A percentile compares a stretch with the other conserved stretches of the same genome.
Evolutionary conservation across 2,797 vertebrate genomes (phyloP).

Genomic region (Melanotaenia trifasciata): DNA sequence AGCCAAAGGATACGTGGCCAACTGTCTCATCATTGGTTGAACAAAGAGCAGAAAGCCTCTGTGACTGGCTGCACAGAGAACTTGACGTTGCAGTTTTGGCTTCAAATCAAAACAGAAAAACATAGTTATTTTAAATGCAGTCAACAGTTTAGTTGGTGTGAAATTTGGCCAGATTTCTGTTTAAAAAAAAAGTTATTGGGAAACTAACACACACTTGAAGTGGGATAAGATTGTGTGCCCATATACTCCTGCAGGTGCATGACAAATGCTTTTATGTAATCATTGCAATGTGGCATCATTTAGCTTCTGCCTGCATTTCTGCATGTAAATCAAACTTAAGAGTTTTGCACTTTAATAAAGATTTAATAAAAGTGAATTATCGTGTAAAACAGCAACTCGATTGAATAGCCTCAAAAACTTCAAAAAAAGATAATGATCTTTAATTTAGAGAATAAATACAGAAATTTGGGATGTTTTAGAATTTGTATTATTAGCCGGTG

Average conservation of each 20-base stretch:
- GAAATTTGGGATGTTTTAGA: background rate
- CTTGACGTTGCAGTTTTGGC: conserved; percentile 47
- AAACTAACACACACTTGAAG: conserved; percentile 43
- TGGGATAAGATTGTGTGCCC: conserved; percentile 26
- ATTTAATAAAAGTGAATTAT: background rate
- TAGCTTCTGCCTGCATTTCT: conserved; percentile 11
- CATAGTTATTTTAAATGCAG: conserved; percentile 66
- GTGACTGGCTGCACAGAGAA: conserved; percentile 62
- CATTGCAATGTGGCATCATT: conserved; percentile 22
- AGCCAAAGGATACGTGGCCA: conserved; percentile 59
- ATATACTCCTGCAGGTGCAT: conserved; percentile 54
- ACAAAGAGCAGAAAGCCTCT: conserved; percentile 58
- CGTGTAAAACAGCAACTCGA: background rate
- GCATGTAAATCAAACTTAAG: background rate
- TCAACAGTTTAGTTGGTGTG: conserved; percentile 51
- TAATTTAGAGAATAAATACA: background rate
- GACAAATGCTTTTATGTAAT: conserved; percentile 23
- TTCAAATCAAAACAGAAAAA: conserved; percentile 51
- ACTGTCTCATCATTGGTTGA: conserved; percentile 70
- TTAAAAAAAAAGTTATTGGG: conserved; percentile 35
- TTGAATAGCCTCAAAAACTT: background rate
- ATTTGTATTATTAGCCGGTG: background rate
- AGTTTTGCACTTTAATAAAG: background rate
- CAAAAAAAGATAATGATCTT: background rate
- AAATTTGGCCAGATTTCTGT: conserved; percentile 46